Percentiles rank a stretch among this genome's conserved stretches.
These are phyloP conservation scores for Perithous albicinctus DNA, from an alignment of 2,888 invertebrate genomes.

Conservation along the genomic window DNA sequence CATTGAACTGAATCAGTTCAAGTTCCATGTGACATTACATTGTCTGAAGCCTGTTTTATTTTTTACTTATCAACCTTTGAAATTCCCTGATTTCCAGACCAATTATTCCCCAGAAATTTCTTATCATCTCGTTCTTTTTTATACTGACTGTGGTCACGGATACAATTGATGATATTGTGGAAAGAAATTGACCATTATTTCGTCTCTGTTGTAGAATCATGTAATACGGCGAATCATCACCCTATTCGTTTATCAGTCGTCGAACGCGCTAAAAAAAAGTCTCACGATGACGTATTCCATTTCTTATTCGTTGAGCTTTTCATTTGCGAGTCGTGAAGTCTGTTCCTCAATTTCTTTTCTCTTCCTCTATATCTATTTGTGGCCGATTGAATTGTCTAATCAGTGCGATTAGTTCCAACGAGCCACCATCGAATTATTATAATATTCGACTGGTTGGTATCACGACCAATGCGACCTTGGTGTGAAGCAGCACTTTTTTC, in stretches of 20 bases:
- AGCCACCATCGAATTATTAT: slow-evolving; percentile 64
- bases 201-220: not conserved
- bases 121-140: too few species aligned
- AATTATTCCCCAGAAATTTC: too few species aligned
- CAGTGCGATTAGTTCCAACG: slow-evolving; percentile 56
- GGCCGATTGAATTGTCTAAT: slow-evolving; percentile 63
- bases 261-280: slow-evolving; percentile 4
- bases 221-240: not conserved
- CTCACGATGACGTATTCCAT: not conserved
- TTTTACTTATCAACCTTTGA: too few species aligned
- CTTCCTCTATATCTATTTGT: not conserved
- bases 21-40: too few species aligned
- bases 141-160: too few species aligned
- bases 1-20: too few species aligned
- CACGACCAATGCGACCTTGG: slow-evolving; percentile 26
- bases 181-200: not conserved
- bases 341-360: not conserved
- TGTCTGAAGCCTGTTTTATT: too few species aligned
- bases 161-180: too few species aligned
- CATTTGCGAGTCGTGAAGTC: not conserved
- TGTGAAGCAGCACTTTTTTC: not conserved
- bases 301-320: not conserved
- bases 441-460: slow-evolving; percentile 7
- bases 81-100: too few species aligned
- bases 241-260: not conserved